Evolutionary conservation across 2,113 vertebrate genomes (phyloP), one percentile per base, ranked within the genome.

Genomic region (Pelvicachromis taeniatus): DNA sequence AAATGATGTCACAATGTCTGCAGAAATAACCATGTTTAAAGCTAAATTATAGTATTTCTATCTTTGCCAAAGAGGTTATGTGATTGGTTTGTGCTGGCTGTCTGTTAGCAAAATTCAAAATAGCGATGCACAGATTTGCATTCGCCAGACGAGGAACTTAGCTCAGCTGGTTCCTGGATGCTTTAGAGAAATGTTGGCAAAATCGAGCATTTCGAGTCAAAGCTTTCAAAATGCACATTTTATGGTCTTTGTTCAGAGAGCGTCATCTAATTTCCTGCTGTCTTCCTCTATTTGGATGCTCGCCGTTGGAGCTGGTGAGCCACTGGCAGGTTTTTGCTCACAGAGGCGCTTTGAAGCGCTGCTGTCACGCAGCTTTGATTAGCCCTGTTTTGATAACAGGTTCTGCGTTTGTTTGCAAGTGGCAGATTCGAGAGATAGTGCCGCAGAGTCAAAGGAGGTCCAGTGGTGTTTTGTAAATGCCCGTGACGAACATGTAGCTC

Each of bases 311-410:
- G 68, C 23, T 50, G 4, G 42, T 12, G 9, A 31, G 42, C 68
- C 16, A 50, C 42, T 1, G 6, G 26, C 68, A 50, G 42, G 16
- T 31, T 75, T 73, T 75, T 63, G 73, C 56, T 77, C 73, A 42
- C 82, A 81, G 56, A 63, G 23, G 8, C 70, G 10, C 26, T 90
- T 91, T 90, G 83, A 92, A 82, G 83, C 52, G 1, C 16, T 23
- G 40, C 78, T 80, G 81, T 59, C 63, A 53, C 19, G 38, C 45
- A 45, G 89, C 79, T 88, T 91, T 91, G 83, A 90, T 91, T 89
- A 84, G 78, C 17, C 70, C 26, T 75, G 26, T 87, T 88, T 85
- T 87, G 53, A 88, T 85, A 56, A 53, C 84, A 56, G 54, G 19
- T 61, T 85, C 65, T 81, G 29, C 75, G 50, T 78, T 70, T 12